Base-by-base conservation (phyloP, 2,888 invertebrate species). In the Caenorhabditis angaria region DNA sequence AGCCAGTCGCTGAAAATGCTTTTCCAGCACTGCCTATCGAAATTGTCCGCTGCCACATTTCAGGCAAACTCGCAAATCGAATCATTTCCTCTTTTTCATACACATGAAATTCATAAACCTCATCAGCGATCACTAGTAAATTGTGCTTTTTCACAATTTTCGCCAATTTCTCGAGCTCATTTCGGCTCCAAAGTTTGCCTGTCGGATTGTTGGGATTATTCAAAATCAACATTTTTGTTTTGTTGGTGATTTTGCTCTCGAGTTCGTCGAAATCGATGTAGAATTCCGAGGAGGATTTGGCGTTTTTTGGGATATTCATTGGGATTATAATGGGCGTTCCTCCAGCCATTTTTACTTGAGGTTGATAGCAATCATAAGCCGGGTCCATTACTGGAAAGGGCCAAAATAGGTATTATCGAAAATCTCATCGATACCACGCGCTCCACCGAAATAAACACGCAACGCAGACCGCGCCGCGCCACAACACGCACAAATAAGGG, bases 171-270 rank as follows among this genome's bases (percentile, higher is more conserved):
- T 89, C 85, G 35, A 91, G 78, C 80, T 91, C 91, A 29, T 88
- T 87, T 41, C 76, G 69, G 0, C 82, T 83, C 80, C 87, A 90
- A 10, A 90, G 87, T 88, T 99, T 99, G 53, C 99, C 99, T 0
- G 95, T 88, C 0, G 99, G 99, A 89, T 99, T 99, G 89, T 99
- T 94, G 0, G 99, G 99, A 0, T 96, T 97, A 89, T 97, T 99
- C 18, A 97, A 83, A 62, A 99, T 93, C 1, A 99, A 92, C 88
- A 93, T 92, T 90, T 97, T 97, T 0, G 99, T 99, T 88, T 93
- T 94, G 1, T 89, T 87, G 82, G 91, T 95, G 88, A 99, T 97
- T 10, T 94, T 90, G 0, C 91, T 90, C 65, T 91, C 91, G 29
- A 99, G 88, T 87, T 96, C 94, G 6, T 91, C 89, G 65, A 92